A percentile compares a stretch with the other conserved stretches of the same genome.
These are phyloP conservation scores for Drosophila repleta DNA, from an alignment of 1,140 invertebrate genomes.

Conservation along the genomic window DNA sequence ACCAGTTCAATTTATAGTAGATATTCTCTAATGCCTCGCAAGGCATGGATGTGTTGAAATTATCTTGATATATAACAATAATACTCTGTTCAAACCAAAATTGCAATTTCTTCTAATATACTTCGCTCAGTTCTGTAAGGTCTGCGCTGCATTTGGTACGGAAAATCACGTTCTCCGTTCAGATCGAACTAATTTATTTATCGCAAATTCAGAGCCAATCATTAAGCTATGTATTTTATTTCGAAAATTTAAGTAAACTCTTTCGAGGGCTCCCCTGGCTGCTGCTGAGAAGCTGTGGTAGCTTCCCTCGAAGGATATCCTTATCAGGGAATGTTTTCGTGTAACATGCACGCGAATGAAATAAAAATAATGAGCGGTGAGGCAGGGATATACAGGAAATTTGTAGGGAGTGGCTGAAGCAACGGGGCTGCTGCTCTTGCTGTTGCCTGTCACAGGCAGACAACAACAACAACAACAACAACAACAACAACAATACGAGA, in stretches of 20 bases:
- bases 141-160: background rate
- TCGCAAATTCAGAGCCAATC: conserved; percentile 24
- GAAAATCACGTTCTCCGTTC: conserved; percentile 6
- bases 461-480: too few relatives aligned
- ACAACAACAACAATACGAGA: conserved; percentile 57
- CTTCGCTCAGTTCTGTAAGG: background rate
- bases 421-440: conserved; percentile 21
- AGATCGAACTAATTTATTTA: conserved; percentile 17
- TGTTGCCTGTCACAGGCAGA: conserved; percentile 35
- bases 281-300: too few relatives aligned
- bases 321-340: conserved; percentile 53
- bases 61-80: too few relatives aligned
- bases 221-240: conserved; percentile 36
- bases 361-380: conserved; percentile 69
- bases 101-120: background rate
- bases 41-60: too few relatives aligned
- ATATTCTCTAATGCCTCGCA: too few relatives aligned
- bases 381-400: background rate
- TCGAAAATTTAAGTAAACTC: conserved; percentile 22
- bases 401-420: background rate
- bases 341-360: conserved; percentile 69
- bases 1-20: too few relatives aligned
- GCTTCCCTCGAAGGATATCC: conserved; percentile 40
- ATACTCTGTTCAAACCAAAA: too few relatives aligned
- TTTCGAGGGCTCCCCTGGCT: background rate